These are phyloP conservation scores for Stichopus chloronotus DNA, from an alignment of 35 echinoderm and acorn worm species.

Conservation along the genomic window DNA sequence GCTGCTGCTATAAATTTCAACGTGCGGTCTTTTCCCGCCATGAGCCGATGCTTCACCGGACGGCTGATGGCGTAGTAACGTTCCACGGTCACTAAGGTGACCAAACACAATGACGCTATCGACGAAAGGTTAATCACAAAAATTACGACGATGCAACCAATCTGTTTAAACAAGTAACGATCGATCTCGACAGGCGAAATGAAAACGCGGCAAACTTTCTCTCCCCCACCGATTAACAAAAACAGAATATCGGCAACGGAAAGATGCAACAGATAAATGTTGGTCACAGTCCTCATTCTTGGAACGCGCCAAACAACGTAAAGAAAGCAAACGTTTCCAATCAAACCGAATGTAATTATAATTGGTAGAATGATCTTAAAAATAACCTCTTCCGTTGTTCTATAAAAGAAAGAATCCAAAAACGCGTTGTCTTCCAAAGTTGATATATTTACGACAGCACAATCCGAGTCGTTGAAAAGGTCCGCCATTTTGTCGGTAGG, in stretches of 20 bases:
- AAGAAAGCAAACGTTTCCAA: conserved; percentile 63
- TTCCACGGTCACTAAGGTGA: conserved; percentile 58
- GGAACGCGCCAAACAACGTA: conserved; percentile 35
- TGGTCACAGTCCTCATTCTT: conserved; percentile 59
- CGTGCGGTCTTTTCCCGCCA: conserved; percentile 34
- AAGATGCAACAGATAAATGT: conserved; percentile 57
- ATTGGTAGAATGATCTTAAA: conserved; percentile 51
- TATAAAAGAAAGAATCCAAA: conserved; percentile 21
- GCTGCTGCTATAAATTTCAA: conserved; percentile 12
- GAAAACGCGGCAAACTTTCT: conserved; percentile 39
- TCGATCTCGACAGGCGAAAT: conserved; percentile 47
- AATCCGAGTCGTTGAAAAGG: not conserved
- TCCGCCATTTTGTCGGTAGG: not conserved
- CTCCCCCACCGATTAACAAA: conserved; percentile 33
- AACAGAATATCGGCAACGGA: conserved; percentile 59
- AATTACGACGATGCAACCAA: conserved; percentile 57
- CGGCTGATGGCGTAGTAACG: conserved; percentile 70
- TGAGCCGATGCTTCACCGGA: conserved; percentile 60
- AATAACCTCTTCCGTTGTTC: conserved; percentile 31
- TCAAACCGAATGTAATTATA: conserved; percentile 24
- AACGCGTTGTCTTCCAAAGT: not conserved
- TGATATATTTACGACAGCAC: not conserved
- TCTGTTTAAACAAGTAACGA: not conserved
- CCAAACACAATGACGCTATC: conserved; percentile 41
- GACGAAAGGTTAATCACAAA: conserved; percentile 44